These are phyloP conservation scores for Graphium colonna DNA, from an alignment of 2,888 invertebrate genomes.

Conservation along the genomic window DNA sequence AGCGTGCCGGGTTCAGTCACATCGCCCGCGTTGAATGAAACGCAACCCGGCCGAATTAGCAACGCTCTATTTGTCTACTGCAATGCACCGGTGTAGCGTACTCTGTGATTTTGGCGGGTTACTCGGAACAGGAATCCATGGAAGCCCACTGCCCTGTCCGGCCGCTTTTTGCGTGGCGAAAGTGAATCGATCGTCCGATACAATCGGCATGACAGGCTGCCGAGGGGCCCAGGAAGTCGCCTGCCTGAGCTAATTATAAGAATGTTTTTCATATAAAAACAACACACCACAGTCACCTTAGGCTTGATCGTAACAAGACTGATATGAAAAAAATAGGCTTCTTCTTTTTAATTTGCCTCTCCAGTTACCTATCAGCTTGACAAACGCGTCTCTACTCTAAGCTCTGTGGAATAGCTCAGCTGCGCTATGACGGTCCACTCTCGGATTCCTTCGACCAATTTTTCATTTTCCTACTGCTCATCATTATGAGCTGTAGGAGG, in stretches of 20 bases:
- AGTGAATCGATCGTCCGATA: constrained; percentile 62
- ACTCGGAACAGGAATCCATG: constrained; percentile 43
- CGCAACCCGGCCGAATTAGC: constrained; percentile 44
- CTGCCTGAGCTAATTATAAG: no score
- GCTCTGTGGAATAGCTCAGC: no score
- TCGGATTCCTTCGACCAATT: no score
- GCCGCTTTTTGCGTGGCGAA: constrained; percentile 63
- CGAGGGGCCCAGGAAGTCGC: not conserved
- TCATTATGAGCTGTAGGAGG: no score
- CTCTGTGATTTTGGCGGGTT: constrained; percentile 30
- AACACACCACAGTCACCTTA: no score
- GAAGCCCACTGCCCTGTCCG: constrained; percentile 38
- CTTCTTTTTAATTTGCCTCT: no score
- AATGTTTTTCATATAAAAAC: no score
- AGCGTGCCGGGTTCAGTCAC: constrained; percentile 67
- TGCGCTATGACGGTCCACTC: no score
- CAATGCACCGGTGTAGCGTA: constrained; percentile 24
- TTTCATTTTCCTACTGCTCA: no score
- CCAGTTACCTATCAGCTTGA: no score
- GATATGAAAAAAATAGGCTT: no score
- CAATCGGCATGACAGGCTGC: constrained; percentile 34
- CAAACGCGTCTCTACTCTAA: not conserved
- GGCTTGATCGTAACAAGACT: no score
- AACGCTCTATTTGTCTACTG: constrained; percentile 27
- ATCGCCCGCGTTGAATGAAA: constrained; percentile 67